phyloP scores from a whole-genome alignment of 1,140 invertebrate genomes.

The Drosophila pruinosa region DNA sequence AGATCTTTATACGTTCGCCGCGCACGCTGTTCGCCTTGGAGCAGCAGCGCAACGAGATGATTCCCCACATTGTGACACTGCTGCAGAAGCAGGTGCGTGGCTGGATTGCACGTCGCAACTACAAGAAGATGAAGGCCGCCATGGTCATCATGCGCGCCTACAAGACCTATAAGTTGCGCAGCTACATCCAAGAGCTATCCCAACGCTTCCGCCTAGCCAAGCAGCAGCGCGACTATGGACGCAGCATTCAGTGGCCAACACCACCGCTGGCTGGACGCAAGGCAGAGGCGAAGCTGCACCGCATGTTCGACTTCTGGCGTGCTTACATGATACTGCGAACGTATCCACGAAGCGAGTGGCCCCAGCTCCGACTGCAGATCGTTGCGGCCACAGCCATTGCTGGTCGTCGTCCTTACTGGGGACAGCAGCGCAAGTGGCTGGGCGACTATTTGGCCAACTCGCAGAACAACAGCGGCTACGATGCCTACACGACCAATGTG shows the following conservation, averaged over 20 bases:
- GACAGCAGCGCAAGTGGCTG: constrained; percentile 92
- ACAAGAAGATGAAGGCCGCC: constrained; percentile 93
- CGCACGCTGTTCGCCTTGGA: constrained; percentile 95
- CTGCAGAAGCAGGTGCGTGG: constrained; percentile 98
- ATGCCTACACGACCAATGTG: constrained; percentile 88
- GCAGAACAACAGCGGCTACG: constrained; percentile 90
- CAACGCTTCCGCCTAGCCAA: constrained; percentile 86
- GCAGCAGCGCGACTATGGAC: constrained; percentile 89
- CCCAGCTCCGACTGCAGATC: constrained; percentile 91
- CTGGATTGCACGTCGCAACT: constrained; percentile 89
- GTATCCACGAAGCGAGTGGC: constrained; percentile 93
- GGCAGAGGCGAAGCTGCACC: constrained; percentile 83
- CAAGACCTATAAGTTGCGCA: constrained; percentile 91
- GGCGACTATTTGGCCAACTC: constrained; percentile 94
- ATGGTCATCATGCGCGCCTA: constrained; percentile 92
- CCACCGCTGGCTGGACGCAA: constrained; percentile 87
- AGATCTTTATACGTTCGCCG: constrained; percentile 96
- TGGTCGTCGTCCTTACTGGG: constrained; percentile 91
- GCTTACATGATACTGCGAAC: constrained; percentile 93
- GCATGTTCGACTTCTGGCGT: constrained; percentile 89
- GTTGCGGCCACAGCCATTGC: constrained; percentile 90
- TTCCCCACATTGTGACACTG: constrained; percentile 94
- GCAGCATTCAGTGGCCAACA: constrained; percentile 91
- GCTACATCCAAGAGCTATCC: constrained; percentile 89
- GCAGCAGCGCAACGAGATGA: constrained; percentile 90